These are phyloP conservation scores for Heliconius charithonia DNA, from an alignment of 2,888 invertebrate species.

Conservation along the genomic window DNA sequence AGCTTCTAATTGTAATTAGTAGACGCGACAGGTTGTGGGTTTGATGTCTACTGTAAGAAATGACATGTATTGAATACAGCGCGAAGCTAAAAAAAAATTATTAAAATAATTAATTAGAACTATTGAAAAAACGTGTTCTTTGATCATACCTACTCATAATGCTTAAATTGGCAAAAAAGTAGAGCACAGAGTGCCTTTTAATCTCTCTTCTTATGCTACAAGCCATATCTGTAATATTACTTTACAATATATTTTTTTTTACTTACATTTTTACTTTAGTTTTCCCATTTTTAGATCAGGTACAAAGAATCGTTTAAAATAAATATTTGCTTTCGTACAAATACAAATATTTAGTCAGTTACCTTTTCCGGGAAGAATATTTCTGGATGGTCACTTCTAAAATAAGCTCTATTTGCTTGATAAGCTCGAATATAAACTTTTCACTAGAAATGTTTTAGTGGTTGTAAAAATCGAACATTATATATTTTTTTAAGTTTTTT, in stretches of 20 bases:
- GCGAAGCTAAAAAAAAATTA: too few species aligned
- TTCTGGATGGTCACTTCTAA: conserved; percentile 23
- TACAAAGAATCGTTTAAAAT: conserved; percentile 11
- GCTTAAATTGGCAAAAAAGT: background rate
- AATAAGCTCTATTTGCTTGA: conserved; percentile 18
- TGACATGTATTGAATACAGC: too few species aligned
- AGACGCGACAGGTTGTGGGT: too few species aligned
- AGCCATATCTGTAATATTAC: background rate
- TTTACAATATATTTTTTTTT: too few species aligned
- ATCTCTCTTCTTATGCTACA: background rate
- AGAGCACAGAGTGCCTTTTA: background rate
- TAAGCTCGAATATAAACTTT: conserved; percentile 19
- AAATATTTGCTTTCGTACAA: conserved; percentile 16
- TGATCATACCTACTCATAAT: too few species aligned
- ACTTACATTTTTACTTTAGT: background rate
- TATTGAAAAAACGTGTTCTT: background rate
- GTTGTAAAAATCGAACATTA: background rate
- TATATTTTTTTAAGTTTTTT: background rate
- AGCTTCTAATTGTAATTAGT: too few species aligned
- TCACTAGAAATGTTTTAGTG: background rate
- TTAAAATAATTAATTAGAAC: background rate
- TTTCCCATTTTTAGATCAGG: background rate
- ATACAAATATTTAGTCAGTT: conserved; percentile 23
- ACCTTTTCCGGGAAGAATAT: background rate
- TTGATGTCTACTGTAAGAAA: too few species aligned